phyloP scores from a whole-genome alignment of 2,113 vertebrate genomes.

The Oplegnathus fasciatus region DNA sequence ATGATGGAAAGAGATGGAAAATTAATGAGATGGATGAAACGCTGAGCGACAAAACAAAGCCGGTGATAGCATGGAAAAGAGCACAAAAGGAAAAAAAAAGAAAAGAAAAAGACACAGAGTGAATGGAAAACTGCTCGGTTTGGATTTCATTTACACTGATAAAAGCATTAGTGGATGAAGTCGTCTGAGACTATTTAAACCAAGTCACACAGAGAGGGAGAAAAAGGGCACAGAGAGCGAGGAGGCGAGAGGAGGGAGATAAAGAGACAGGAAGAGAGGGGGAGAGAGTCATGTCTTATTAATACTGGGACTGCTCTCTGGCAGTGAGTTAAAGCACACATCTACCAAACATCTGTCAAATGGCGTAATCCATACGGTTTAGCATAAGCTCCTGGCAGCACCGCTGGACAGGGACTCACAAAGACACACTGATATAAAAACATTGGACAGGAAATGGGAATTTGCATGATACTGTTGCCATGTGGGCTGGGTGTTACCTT shows the following conservation, averaged over 20 bases:
- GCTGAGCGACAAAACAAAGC: conserved; percentile 54
- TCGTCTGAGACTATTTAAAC: conserved; percentile 65
- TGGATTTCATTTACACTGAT: conserved; percentile 72
- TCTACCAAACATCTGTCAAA: conserved; percentile 85
- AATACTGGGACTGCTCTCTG: conserved; percentile 74
- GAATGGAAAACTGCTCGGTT: conserved; percentile 53
- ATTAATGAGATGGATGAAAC: conserved; percentile 70
- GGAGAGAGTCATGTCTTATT: conserved; percentile 79
- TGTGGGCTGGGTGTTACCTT: conserved; percentile 39
- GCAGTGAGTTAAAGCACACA: conserved; percentile 78
- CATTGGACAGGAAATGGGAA: conserved; percentile 36
- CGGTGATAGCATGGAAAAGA: conserved; percentile 26
- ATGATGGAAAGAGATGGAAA: conserved; percentile 67
- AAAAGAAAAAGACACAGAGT: not conserved
- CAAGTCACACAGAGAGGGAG: conserved; percentile 32
- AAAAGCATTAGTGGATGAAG: conserved; percentile 71
- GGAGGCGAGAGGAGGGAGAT: conserved; percentile 46
- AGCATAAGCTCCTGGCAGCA: conserved; percentile 80
- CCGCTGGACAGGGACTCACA: conserved; percentile 47
- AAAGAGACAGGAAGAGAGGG: conserved; percentile 62
- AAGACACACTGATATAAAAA: conserved; percentile 68
- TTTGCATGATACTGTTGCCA: conserved; percentile 33
- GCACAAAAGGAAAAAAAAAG: not conserved
- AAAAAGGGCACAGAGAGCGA: conserved; percentile 36
- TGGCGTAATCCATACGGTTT: conserved; percentile 85